A percentile compares a stretch with the other conserved stretches of the same genome.
phyloP scores from a whole-genome alignment of 2,888 invertebrate species.

The Cyclophora albipunctata region DNA sequence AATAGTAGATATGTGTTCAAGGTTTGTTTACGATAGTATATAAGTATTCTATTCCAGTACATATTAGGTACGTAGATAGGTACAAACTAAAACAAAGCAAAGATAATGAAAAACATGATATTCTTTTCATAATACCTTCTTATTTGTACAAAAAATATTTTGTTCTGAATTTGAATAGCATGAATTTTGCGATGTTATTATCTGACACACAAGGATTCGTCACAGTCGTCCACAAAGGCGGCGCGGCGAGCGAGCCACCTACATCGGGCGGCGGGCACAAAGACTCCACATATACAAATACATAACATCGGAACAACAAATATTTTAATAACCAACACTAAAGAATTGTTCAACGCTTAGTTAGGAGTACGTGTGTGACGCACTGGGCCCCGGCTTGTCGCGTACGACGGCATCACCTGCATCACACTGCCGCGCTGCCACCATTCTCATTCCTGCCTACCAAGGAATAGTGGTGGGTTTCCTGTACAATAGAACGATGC shows the following conservation, averaged over 20 bases:
- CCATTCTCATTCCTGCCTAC: slow-evolving; percentile 16
- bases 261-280: slow-evolving; percentile 59
- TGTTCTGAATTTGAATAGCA: slow-evolving; percentile 27
- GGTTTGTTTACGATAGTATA: too few species aligned
- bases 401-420: slow-evolving; percentile 42
- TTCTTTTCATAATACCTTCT: slow-evolving; percentile 15
- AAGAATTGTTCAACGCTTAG: slow-evolving; percentile 63
- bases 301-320: slow-evolving; percentile 72
- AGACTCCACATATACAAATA: slow-evolving; percentile 67
- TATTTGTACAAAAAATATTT: slow-evolving; percentile 24
- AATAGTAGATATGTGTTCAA: too few species aligned
- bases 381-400: slow-evolving; percentile 33
- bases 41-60: slow-evolving; percentile 9
- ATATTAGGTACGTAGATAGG: slow-evolving; percentile 14
- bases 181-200: slow-evolving; percentile 58
- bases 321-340: slow-evolving; percentile 73
- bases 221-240: slow-evolving; percentile 56
- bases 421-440: slow-evolving; percentile 2
- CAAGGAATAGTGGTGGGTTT: slow-evolving; percentile 14
- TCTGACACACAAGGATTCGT: slow-evolving; percentile 56
- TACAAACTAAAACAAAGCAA: neutral
- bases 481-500: slow-evolving; percentile 11
- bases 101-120: neutral
- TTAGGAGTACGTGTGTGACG: slow-evolving; percentile 57
- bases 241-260: slow-evolving; percentile 40